Evolutionary conservation across 2,888 invertebrate species (phyloP).

Genomic region (Erpobdella octoculata): DNA sequence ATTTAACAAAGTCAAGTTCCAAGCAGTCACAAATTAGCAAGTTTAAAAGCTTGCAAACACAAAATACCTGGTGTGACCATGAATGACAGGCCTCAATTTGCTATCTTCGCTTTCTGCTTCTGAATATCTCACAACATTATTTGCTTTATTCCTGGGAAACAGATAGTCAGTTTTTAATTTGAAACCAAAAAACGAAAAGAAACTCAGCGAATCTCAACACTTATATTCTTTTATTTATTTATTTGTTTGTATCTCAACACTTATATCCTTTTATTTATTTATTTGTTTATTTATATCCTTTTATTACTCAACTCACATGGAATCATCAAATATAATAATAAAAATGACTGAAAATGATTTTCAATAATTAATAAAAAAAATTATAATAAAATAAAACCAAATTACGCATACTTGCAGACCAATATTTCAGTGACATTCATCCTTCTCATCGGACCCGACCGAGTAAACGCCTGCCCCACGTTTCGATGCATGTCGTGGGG

Average conservation of each 20-base stretch:
- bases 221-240: too few relatives aligned
- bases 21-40: too few relatives aligned
- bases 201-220: too few relatives aligned
- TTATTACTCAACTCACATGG: background rate
- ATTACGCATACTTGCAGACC: constrained; percentile 59
- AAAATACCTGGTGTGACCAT: constrained; percentile 26
- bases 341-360: background rate
- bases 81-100: constrained; percentile 13
- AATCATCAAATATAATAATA: constrained; percentile 8
- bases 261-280: background rate
- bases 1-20: too few relatives aligned
- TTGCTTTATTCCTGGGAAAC: too few relatives aligned
- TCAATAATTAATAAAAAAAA: background rate
- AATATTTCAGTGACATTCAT: constrained; percentile 71
- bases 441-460: constrained; percentile 65
- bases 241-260: too few relatives aligned
- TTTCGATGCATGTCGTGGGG: constrained; percentile 57
- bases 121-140: too few relatives aligned
- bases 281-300: background rate
- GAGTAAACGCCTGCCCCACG: constrained; percentile 60
- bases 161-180: too few relatives aligned
- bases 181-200: too few relatives aligned
- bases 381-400: background rate
- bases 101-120: background rate
- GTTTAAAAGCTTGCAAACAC: too few relatives aligned